A percentile compares a stretch with the other conserved stretches of the same genome.
These are phyloP conservation scores for Cygnus buccinator DNA, from an alignment of 2,113 vertebrate genomes.

Conservation along the genomic window DNA sequence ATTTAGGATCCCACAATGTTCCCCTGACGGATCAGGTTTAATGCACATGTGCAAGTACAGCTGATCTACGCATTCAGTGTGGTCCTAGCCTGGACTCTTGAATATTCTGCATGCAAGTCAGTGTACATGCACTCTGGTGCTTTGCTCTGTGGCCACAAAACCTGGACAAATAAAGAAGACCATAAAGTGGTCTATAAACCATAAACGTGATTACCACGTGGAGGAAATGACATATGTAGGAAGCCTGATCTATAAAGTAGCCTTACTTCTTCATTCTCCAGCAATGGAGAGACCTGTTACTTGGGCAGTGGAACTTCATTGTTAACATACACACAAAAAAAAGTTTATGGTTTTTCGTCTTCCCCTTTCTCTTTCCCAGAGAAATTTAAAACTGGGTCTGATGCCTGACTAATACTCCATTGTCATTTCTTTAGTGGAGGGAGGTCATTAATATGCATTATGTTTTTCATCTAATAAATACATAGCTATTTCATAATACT, in stretches of 20 bases:
- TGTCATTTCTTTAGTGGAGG: not conserved
- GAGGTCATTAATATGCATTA: not conserved
- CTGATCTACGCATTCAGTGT: not conserved
- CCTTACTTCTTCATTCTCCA: not conserved
- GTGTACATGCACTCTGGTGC: not conserved
- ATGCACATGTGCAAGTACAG: not conserved
- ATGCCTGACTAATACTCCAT: not conserved
- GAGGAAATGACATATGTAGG: not conserved
- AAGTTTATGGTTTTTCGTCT: not conserved
- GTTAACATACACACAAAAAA: not conserved
- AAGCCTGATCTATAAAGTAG: not conserved
- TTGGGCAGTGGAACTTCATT: not conserved
- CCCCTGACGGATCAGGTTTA: not conserved
- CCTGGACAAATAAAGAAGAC: not conserved
- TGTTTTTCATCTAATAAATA: constrained; percentile 1
- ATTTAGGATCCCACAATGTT: fast-evolving
- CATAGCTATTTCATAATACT: not conserved
- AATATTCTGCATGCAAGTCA: not conserved
- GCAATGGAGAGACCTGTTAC: not conserved
- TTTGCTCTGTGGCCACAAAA: not conserved
- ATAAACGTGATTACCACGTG: not conserved
- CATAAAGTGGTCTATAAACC: too few relatives aligned
- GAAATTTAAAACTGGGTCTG: not conserved
- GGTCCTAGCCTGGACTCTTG: not conserved
- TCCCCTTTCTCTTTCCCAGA: not conserved